phyloP scores from a whole-genome alignment of 2,797 vertebrate genomes.

The Syndactyla subalaris region DNA sequence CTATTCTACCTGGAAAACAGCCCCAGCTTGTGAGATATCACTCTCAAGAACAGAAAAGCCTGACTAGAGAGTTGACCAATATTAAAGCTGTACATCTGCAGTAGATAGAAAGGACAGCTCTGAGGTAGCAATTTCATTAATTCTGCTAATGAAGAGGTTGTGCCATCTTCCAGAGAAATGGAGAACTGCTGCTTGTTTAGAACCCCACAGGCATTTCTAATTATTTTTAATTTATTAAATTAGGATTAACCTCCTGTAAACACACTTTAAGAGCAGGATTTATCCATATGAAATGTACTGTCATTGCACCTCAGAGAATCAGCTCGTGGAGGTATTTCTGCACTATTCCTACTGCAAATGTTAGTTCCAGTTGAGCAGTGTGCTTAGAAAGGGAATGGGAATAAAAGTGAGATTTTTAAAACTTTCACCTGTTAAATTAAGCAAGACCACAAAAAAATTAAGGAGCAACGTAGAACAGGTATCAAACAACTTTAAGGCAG shows the following conservation, averaged over 20 bases:
- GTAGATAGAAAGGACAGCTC: background rate
- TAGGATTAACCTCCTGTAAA: background rate
- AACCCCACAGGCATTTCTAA: accelerated
- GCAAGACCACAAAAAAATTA: accelerated
- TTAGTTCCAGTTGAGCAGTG: background rate
- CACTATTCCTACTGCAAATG: background rate
- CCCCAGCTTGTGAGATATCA: background rate
- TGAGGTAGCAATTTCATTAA: background rate
- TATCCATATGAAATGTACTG: background rate
- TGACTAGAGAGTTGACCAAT: background rate
- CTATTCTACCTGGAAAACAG: conserved; percentile 18
- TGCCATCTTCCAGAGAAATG: background rate
- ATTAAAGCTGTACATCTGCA: background rate
- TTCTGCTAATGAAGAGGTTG: background rate
- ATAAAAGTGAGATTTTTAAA: background rate
- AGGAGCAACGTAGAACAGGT: background rate
- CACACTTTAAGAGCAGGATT: background rate
- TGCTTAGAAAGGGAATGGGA: background rate
- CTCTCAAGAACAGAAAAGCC: background rate
- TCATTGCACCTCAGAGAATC: background rate
- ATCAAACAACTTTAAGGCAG: background rate
- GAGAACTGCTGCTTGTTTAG: background rate
- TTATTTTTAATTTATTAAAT: background rate
- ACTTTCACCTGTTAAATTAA: background rate
- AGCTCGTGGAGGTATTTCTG: background rate